Conservation (phyloP, 2,797 vertebrate species). For the Oreortyx pictus region DNA sequence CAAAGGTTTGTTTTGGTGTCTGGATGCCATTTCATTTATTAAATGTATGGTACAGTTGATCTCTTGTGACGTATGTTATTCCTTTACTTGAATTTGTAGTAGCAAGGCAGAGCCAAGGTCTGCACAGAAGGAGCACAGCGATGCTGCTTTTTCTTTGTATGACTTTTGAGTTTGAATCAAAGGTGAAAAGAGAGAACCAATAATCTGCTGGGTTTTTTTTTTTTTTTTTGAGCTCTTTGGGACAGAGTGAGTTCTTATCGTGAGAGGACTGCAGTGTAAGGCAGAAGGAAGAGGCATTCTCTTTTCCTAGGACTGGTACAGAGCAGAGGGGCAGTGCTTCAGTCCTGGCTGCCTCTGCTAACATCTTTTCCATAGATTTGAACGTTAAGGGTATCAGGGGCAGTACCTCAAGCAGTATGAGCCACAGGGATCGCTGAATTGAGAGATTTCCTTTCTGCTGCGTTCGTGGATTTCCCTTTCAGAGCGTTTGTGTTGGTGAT, state of each 20-base stretch:
- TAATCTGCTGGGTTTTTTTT: not conserved
- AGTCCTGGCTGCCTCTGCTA: not conserved
- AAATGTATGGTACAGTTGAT: conserved; percentile 63
- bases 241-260: not conserved
- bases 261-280: not conserved
- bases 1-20: conserved; percentile 60
- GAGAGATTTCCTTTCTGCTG: not conserved
- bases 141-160: not conserved
- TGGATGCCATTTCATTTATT: conserved; percentile 63
- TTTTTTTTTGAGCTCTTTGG: not conserved
- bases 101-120: not conserved
- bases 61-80: conserved; percentile 9
- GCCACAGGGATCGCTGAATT: not conserved
- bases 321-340: not conserved
- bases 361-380: not conserved
- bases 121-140: not conserved
- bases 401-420: accelerated
- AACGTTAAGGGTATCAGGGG: not conserved
- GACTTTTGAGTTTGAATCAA: not conserved
- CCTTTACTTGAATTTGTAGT: not conserved
- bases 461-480: not conserved
- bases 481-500: not conserved
- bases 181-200: not conserved
- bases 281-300: not conserved
- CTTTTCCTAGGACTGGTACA: not conserved